These are phyloP conservation scores for Drymodes brunneopygia DNA, from an alignment of 2,113 vertebrate species.

Conservation along the genomic window DNA sequence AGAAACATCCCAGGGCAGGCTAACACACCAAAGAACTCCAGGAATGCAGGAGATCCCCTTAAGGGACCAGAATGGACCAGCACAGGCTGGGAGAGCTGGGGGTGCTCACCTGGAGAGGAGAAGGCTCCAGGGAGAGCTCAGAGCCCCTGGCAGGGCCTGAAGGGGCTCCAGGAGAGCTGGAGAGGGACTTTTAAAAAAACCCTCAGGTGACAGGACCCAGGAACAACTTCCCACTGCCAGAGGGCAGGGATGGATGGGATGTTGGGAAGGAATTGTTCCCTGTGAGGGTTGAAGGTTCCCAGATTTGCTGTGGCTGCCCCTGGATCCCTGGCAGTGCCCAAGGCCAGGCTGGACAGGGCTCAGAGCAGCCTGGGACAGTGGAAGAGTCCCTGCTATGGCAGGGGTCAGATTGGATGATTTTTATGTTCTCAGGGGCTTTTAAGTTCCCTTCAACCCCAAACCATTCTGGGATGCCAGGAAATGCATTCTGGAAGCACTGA, in stretches of 20 bases:
- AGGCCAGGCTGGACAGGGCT: rapidly evolving
- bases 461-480: background rate
- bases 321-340: background rate
- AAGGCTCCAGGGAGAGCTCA: background rate
- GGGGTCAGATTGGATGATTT: rapidly evolving
- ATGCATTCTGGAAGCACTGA: background rate
- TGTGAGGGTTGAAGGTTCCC: background rate
- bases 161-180: background rate
- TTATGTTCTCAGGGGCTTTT: background rate
- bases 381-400: background rate
- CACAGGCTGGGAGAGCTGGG: background rate
- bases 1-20: background rate
- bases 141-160: background rate
- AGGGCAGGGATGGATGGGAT: background rate
- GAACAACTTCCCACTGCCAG: background rate
- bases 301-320: background rate
- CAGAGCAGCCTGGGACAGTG: rapidly evolving
- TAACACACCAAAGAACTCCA: rapidly evolving
- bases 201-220: background rate
- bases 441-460: background rate
- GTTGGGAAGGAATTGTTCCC: rapidly evolving
- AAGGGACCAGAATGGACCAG: rapidly evolving
- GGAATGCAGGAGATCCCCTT: rapidly evolving
- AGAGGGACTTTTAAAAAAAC: too few species aligned
- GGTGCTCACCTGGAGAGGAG: rapidly evolving